Conservation (phyloP, 2,888 invertebrate species). For the Sphecodes monilicornis region DNA sequence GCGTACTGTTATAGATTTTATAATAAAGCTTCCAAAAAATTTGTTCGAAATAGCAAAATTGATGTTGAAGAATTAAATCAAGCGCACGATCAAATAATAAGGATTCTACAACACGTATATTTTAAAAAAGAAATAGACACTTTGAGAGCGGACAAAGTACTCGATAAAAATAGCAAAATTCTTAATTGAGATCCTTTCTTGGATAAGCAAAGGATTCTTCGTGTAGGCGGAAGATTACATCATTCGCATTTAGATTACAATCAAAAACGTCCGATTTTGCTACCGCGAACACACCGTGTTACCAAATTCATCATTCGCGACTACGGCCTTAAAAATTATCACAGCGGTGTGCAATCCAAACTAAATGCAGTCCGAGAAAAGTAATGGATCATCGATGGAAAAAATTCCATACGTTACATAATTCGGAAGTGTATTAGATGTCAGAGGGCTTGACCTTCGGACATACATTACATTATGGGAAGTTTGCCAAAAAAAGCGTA, state of each 20-base stretch:
- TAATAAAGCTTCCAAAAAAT: neutral
- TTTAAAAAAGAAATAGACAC: neutral
- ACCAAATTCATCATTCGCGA: conserved; percentile 8
- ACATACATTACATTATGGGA: neutral
- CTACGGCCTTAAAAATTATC: neutral
- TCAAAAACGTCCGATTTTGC: neutral
- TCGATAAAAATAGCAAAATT: neutral
- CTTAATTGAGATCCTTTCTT: neutral
- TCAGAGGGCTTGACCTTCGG: neutral
- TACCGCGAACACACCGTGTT: neutral
- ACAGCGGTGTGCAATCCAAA: neutral
- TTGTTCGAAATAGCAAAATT: neutral
- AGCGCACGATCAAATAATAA: neutral
- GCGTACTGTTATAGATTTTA: neutral
- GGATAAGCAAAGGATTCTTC: neutral
- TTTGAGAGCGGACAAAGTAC: neutral
- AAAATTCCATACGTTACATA: neutral
- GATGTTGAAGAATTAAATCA: neutral
- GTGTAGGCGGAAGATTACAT: neutral
- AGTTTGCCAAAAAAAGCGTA: conserved; percentile 4
- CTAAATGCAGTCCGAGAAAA: neutral
- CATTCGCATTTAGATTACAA: neutral
- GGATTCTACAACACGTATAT: too few species aligned
- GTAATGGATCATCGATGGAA: neutral
- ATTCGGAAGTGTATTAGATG: neutral